Conservation (phyloP, 2,888 invertebrate species). For the Agriotes lineatus region DNA sequence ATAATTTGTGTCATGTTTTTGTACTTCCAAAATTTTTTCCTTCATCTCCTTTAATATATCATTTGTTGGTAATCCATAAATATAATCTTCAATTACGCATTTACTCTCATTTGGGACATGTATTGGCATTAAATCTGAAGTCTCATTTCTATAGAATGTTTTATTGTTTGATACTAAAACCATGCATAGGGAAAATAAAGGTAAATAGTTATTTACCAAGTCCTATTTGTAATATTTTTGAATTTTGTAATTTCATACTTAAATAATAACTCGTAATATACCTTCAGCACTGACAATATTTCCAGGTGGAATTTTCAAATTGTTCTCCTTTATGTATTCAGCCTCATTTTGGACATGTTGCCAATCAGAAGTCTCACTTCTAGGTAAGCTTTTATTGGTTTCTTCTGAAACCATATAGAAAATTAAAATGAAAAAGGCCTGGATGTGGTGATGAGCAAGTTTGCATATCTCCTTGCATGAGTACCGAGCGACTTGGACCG, state of each 20-base stretch:
- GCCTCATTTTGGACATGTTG: neutral
- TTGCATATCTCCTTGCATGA: neutral
- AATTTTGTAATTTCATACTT: neutral
- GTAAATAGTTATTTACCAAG: neutral
- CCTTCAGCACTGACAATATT: neutral
- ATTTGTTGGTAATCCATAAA: neutral
- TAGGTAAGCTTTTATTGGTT: neutral
- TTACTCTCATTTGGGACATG: neutral
- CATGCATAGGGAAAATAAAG: neutral
- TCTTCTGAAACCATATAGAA: neutral
- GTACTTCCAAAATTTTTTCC: neutral
- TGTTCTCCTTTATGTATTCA: neutral
- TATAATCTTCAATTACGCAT: neutral
- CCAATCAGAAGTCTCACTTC: neutral
- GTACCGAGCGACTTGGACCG: neutral
- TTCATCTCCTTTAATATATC: neutral
- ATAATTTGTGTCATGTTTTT: neutral
- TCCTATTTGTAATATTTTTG: neutral
- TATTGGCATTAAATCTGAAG: neutral
- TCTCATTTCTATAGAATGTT: neutral
- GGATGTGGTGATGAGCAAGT: neutral
- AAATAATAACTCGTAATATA: neutral
- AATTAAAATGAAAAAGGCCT: neutral
- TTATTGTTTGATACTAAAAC: neutral
- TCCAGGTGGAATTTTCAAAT: neutral